Evolutionary conservation across 2,888 invertebrate genomes (phyloP).

Genomic region (Stramonita haemastoma): DNA sequence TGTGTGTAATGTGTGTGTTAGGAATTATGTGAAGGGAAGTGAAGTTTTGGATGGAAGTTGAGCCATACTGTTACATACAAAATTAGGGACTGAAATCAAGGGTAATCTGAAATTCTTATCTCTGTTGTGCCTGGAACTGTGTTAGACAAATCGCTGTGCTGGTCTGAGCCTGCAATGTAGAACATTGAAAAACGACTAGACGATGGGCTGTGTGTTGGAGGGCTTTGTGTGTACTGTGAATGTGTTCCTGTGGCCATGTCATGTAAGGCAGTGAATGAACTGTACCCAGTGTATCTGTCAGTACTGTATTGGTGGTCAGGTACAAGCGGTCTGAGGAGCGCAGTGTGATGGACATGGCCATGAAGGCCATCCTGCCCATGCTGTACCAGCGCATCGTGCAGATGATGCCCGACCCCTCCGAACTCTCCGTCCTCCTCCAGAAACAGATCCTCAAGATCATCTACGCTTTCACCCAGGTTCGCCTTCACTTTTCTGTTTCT

Average conservation of each 20-base stretch:
- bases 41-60: too few species aligned
- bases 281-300: background rate
- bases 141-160: too few species aligned
- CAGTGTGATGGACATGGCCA: constrained; percentile 93
- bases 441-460: constrained; percentile 96
- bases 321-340: constrained; percentile 94
- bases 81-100: too few species aligned
- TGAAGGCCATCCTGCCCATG: constrained; percentile 94
- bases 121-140: too few species aligned
- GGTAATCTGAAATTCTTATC: too few species aligned
- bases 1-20: too few species aligned
- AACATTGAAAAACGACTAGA: too few species aligned
- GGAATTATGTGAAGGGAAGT: too few species aligned
- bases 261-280: background rate
- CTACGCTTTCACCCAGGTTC: constrained; percentile 90
- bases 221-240: background rate
- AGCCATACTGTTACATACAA: too few species aligned
- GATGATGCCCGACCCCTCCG: constrained; percentile 89
- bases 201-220: too few species aligned
- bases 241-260: background rate
- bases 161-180: too few species aligned
- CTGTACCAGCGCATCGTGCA: constrained; percentile 84
- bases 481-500: too few species aligned
- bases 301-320: constrained; percentile 80
- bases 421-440: constrained; percentile 92